Conservation (phyloP, 2,113 vertebrate genomes). For the Notarius quadriscutis region DNA sequence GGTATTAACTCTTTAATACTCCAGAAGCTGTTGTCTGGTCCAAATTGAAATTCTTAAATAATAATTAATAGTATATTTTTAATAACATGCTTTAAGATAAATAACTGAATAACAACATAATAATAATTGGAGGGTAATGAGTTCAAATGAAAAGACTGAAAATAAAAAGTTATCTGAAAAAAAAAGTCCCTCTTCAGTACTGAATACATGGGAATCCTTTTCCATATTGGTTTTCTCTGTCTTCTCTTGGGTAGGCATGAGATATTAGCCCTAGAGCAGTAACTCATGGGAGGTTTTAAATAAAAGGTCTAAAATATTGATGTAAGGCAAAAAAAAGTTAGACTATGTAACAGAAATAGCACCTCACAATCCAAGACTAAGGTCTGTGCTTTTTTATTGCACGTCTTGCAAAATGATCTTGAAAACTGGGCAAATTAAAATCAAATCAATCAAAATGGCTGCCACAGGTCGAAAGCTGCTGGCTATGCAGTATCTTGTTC, state of each 20-base stretch:
- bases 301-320: constrained; percentile 46
- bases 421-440: constrained; percentile 48
- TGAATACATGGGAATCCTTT: background rate
- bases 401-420: constrained; percentile 35
- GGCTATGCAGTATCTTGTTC: constrained; percentile 52
- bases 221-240: constrained; percentile 52
- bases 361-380: constrained; percentile 54
- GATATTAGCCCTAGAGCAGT: constrained; percentile 43
- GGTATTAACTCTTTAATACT: background rate
- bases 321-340: constrained; percentile 36
- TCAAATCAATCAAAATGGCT: constrained; percentile 58
- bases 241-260: constrained; percentile 50
- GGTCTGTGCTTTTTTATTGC: constrained; percentile 48
- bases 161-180: background rate
- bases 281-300: constrained; percentile 58
- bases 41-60: background rate
- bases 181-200: background rate
- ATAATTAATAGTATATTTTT: background rate
- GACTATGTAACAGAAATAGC: constrained; percentile 49
- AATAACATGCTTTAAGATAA: background rate
- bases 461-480: constrained; percentile 36
- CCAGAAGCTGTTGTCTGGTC: background rate
- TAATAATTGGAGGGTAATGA: background rate
- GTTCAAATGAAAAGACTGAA: background rate
- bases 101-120: background rate